phyloP scores from a whole-genome alignment of 2,113 vertebrate genomes.

The Atractosteus spatula region DNA sequence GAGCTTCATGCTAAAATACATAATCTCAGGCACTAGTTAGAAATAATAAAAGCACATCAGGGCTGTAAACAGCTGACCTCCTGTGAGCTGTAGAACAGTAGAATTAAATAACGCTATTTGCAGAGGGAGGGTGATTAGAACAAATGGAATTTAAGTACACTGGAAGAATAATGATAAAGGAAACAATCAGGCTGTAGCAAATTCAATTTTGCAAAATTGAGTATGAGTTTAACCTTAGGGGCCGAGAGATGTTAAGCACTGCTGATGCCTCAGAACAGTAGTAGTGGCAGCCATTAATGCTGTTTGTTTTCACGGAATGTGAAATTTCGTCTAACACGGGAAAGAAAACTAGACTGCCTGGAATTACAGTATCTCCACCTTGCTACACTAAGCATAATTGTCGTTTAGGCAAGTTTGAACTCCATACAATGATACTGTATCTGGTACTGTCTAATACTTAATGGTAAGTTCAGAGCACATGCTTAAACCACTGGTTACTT shows the following conservation, averaged over 20 bases:
- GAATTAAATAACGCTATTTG: constrained; percentile 46
- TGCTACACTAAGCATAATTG: no score
- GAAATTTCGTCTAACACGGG: neutral
- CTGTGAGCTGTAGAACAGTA: constrained; percentile 24
- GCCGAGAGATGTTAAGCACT: neutral
- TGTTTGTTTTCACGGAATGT: neutral
- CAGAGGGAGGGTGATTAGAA: constrained; percentile 42
- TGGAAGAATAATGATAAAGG: constrained; percentile 24
- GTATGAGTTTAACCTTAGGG: neutral
- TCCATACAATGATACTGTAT: no score
- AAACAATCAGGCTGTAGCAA: neutral
- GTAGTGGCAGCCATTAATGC: neutral
- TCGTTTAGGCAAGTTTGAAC: no score
- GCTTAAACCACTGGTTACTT: neutral
- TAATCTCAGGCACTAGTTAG: constrained; percentile 40
- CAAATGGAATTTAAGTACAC: constrained; percentile 45
- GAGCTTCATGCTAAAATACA: constrained; percentile 30
- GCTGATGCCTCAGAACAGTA: neutral
- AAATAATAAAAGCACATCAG: constrained; percentile 49
- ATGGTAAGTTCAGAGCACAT: no score
- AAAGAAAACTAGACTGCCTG: neutral
- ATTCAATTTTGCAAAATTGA: constrained; percentile 1
- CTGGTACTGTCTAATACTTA: no score
- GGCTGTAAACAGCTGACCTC: constrained; percentile 43
- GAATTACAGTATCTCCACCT: no score